Conservation (phyloP, 2,888 invertebrate genomes). For the Pantelozetes paolii region DNA sequence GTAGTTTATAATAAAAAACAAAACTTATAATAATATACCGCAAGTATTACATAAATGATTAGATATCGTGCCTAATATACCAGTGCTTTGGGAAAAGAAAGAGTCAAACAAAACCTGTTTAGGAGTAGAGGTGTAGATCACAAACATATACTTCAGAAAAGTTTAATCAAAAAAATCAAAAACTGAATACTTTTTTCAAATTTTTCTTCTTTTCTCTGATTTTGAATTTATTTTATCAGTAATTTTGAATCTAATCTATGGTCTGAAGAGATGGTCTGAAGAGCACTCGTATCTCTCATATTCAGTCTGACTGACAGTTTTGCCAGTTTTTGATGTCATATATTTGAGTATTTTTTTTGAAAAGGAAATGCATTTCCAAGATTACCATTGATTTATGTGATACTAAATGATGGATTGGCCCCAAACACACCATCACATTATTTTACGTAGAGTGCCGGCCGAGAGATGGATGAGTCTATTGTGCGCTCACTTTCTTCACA, state of each 20-base stretch:
- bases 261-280: no score
- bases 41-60: background rate
- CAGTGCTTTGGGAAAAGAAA: no score
- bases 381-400: conserved; percentile 27
- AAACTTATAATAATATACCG: conserved; percentile 5
- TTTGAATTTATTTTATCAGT: background rate
- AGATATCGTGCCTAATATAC: background rate
- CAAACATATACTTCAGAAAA: background rate
- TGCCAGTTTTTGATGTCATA: conserved; percentile 13
- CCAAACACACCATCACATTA: conserved; percentile 29
- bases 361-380: conserved; percentile 27
- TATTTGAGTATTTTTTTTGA: conserved; percentile 17
- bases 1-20: background rate
- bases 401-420: conserved; percentile 22
- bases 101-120: no score
- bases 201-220: background rate
- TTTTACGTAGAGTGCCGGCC: conserved; percentile 10
- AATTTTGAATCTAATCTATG: no score
- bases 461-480: conserved; percentile 26
- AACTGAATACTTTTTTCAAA: background rate
- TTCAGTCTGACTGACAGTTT: background rate
- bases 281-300: background rate
- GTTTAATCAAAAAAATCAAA: background rate
- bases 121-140: background rate
- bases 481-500: background rate